Conservation (phyloP, 2,797 vertebrate species). For the Sebastes vulpes region DNA sequence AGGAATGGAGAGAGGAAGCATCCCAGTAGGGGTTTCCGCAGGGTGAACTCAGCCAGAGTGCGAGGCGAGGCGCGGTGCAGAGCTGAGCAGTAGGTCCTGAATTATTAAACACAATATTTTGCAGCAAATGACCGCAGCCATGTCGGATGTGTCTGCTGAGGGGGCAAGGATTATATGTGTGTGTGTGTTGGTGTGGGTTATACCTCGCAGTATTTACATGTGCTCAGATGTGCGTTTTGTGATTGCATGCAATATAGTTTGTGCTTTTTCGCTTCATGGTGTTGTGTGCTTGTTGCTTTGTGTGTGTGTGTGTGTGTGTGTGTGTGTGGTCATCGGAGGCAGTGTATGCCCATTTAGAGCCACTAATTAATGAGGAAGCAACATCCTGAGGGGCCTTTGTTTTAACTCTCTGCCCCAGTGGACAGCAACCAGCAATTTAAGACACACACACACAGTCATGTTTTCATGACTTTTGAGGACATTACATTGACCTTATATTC, state of each 20-base stretch:
- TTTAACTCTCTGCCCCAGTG: slow-evolving; percentile 19
- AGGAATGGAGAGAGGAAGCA: slow-evolving; percentile 28
- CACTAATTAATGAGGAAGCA: slow-evolving; percentile 49
- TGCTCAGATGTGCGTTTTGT: neutral
- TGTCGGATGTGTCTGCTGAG: slow-evolving; percentile 52
- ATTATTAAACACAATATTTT: slow-evolving; percentile 85
- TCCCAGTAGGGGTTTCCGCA: slow-evolving; percentile 54
- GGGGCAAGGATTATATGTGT: slow-evolving; percentile 15
- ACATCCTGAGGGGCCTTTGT: slow-evolving; percentile 8
- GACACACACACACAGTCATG: neutral
- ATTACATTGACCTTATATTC: no score
- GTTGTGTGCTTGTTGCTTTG: neutral
- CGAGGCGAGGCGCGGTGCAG: slow-evolving; percentile 47
- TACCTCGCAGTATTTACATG: neutral
- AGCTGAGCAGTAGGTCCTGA: slow-evolving; percentile 66
- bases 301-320: neutral
- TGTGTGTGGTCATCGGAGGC: neutral
- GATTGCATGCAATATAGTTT: neutral
- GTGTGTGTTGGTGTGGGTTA: slow-evolving; percentile 7
- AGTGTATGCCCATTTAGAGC: slow-evolving; percentile 18
- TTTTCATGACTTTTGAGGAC: no score
- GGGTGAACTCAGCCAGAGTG: slow-evolving; percentile 59
- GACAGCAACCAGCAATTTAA: slow-evolving; percentile 14
- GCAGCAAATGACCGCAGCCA: slow-evolving; percentile 61
- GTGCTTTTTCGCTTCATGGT: neutral